Percentiles rank a stretch among this genome's conserved stretches.
Evolutionary conservation across 2,113 vertebrate genomes (phyloP).

Genomic region (Myxocyprinus asiaticus): DNA sequence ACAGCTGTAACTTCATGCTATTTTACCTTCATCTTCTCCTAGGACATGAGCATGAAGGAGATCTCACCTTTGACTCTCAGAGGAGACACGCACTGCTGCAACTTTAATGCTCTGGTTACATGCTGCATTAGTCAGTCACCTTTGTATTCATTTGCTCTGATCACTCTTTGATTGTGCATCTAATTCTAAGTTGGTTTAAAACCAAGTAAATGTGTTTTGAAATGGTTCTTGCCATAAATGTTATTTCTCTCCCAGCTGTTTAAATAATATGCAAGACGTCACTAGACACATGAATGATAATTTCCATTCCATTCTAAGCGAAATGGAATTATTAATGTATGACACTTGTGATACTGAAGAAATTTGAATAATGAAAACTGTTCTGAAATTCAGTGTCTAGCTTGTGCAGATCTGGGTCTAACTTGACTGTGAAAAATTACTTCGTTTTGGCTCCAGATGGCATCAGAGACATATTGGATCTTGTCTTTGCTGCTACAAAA

Average conservation of each 20-base stretch:
- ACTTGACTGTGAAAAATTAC: not conserved
- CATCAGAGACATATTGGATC: slow-evolving; percentile 29
- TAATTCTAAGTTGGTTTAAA: no score
- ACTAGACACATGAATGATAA: not conserved
- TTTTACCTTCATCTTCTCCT: no score
- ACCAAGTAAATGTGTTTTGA: no score
- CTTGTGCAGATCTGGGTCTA: not conserved
- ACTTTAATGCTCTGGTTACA: no score
- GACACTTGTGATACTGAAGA: not conserved
- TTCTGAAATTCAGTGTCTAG: not conserved
- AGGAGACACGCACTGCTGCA: no score
- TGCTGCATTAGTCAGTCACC: no score
- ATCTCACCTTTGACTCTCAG: no score
- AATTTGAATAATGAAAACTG: not conserved
- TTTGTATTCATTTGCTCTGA: no score
- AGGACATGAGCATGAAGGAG: no score
- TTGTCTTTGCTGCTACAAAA: not conserved
- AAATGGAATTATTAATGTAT: not conserved
- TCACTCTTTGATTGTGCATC: no score
- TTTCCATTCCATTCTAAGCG: not conserved
- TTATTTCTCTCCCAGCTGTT: not conserved
- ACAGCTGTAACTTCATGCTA: no score
- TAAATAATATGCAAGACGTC: not conserved
- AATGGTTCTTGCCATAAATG: no score
- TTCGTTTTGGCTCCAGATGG: slow-evolving; percentile 27